Percentiles rank a stretch among this genome's conserved stretches.
Evolutionary conservation across 2,797 vertebrate genomes (phyloP).

Genomic region (Cyclura pinguis): DNA sequence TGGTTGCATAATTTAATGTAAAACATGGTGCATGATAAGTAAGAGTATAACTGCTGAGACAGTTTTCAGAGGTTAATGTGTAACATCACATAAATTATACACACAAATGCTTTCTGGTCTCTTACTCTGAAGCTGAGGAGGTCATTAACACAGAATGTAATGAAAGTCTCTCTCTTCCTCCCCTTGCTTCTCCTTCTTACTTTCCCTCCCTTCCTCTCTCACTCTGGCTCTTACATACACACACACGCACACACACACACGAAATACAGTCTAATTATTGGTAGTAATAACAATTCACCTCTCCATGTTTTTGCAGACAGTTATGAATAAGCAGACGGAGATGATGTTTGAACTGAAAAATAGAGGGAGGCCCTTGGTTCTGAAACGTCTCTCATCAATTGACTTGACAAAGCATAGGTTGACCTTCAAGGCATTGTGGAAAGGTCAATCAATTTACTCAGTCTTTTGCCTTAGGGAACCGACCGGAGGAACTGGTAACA

Average conservation of each 20-base stretch:
- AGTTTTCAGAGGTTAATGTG: constrained; percentile 37
- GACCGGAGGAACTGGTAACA: constrained; percentile 47
- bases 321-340: constrained; percentile 57
- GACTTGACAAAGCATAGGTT: constrained; percentile 59
- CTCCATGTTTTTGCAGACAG: constrained; percentile 49
- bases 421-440: constrained; percentile 65
- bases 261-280: constrained; percentile 54
- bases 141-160: constrained; percentile 67
- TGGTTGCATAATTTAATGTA: constrained; percentile 52
- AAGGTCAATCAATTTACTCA: constrained; percentile 61
- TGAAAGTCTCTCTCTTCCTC: constrained; percentile 31
- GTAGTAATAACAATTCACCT: constrained; percentile 73
- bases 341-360: constrained; percentile 56
- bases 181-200: neutral
- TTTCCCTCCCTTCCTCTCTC: neutral
- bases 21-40: constrained; percentile 61
- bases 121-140: constrained; percentile 65
- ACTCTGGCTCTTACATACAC: neutral
- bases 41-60: constrained; percentile 32
- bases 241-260: no score
- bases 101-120: constrained; percentile 74
- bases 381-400: constrained; percentile 45
- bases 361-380: constrained; percentile 47
- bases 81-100: constrained; percentile 73
- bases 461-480: constrained; percentile 56